These are phyloP conservation scores for Cossypha dichroa DNA, from an alignment of 2,797 vertebrate species.

Conservation along the genomic window DNA sequence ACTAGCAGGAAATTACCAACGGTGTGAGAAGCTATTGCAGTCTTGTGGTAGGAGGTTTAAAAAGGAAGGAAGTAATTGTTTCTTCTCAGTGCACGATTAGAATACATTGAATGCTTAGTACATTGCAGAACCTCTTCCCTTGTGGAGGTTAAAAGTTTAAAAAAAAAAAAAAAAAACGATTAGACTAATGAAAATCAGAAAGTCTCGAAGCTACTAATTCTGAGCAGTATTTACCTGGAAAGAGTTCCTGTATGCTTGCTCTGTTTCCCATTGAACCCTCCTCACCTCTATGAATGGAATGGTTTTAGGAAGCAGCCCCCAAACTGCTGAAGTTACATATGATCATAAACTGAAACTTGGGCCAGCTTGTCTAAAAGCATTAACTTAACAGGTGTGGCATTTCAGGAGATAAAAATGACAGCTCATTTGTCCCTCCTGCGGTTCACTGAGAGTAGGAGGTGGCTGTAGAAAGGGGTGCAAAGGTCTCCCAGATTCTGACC, in stretches of 20 bases:
- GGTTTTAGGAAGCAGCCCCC: neutral
- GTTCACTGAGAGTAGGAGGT: neutral
- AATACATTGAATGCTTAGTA: neutral
- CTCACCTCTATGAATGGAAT: neutral
- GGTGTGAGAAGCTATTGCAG: neutral
- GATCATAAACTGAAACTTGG: neutral
- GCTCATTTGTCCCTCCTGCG: neutral
- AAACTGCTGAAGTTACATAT: neutral
- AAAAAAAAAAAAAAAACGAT: neutral
- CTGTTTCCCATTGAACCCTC: neutral
- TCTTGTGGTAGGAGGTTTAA: neutral
- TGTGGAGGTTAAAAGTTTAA: neutral
- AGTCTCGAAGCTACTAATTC: neutral
- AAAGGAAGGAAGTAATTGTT: neutral
- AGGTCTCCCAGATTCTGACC: neutral
- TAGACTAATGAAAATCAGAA: neutral
- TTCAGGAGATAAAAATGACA: neutral
- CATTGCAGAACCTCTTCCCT: neutral
- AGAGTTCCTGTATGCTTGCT: neutral
- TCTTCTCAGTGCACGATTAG: neutral
- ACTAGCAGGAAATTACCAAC: neutral
- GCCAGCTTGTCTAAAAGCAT: neutral
- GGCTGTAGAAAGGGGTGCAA: neutral
- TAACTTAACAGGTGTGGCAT: neutral
- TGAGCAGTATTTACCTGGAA: neutral